Conservation (phyloP, 92 coral and sea anemone genomes). For the Porites lobata region DNA sequence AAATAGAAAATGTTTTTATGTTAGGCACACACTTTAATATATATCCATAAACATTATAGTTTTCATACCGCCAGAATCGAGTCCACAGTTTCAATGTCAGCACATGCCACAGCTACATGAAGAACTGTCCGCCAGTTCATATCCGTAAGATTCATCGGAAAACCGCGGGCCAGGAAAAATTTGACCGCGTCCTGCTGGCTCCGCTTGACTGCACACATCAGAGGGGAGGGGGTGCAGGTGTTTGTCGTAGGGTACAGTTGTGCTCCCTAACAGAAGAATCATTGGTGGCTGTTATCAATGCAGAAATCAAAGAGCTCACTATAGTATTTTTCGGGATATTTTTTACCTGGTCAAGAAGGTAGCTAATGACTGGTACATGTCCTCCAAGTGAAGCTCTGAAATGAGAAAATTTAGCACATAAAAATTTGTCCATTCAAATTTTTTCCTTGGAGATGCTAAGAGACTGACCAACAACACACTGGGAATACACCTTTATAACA, state of each 20-base stretch:
- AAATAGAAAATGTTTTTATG: background rate
- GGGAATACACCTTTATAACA: no score
- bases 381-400: conserved; percentile 87
- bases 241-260: conserved; percentile 37
- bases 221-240: conserved; percentile 60
- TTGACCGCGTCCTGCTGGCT: conserved; percentile 68
- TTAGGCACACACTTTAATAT: no score
- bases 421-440: background rate
- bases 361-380: conserved; percentile 63
- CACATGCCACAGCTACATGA: conserved; percentile 81
- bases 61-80: conserved; percentile 68
- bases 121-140: conserved; percentile 69
- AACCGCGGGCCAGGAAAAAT: conserved; percentile 72
- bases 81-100: conserved; percentile 64
- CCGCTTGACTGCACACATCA: conserved; percentile 82
- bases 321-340: no score
- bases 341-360: conserved; percentile 78
- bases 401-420: background rate
- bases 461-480: no score
- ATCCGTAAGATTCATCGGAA: conserved; percentile 67
- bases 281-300: background rate
- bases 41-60: background rate
- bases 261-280: conserved; percentile 68
- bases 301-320: no score
- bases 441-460: no score